phyloP scores from a whole-genome alignment of 2,113 vertebrate genomes.

The Callithrix jacchus region DNA sequence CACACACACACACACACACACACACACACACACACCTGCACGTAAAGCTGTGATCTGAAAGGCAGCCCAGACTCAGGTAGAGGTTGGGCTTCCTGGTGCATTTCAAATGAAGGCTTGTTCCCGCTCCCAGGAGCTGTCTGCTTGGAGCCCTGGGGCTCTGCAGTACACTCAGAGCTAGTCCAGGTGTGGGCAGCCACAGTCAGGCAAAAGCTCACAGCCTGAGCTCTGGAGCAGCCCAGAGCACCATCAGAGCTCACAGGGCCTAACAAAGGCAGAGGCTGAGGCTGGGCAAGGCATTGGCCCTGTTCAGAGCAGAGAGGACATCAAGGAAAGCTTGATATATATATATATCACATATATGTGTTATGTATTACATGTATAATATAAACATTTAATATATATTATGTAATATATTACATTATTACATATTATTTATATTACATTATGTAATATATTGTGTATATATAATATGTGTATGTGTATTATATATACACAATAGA shows the following conservation, averaged over 20 bases:
- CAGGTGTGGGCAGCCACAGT: rapidly evolving
- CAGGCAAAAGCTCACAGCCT: neutral
- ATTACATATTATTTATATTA: too few species aligned
- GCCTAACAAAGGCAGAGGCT: neutral
- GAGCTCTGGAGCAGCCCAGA: neutral
- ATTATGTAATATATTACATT: neutral
- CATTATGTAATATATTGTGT: too few species aligned
- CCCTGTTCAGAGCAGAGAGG: neutral
- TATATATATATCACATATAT: neutral
- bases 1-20: neutral
- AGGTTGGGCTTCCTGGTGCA: neutral
- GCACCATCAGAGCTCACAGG: neutral
- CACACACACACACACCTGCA: too few species aligned
- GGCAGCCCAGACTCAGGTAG: neutral
- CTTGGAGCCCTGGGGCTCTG: neutral
- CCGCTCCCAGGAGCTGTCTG: neutral
- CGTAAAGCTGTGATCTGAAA: neutral
- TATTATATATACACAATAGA: too few species aligned
- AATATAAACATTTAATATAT: neutral
- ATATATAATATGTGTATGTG: neutral
- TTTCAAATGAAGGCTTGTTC: neutral
- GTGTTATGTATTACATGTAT: too few species aligned
- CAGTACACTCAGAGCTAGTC: neutral
- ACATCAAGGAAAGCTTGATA: too few species aligned
- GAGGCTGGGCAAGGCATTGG: neutral